phyloP scores from a whole-genome alignment of 92 coral and sea anemone species.

The Muricea muricata region DNA sequence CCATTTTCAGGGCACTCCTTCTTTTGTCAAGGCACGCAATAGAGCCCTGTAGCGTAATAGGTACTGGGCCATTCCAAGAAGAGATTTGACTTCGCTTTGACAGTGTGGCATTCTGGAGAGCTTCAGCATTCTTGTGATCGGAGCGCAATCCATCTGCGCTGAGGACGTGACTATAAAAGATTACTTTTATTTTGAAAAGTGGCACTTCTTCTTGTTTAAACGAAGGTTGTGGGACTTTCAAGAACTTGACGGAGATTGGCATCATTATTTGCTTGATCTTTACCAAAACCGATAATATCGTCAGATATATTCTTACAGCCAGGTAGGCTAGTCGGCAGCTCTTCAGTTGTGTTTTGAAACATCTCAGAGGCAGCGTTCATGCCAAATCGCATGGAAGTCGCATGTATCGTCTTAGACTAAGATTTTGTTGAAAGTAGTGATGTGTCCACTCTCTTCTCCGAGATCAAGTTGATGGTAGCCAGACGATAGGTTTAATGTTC shows the following conservation, averaged over 20 bases:
- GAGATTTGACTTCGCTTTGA: slow-evolving; percentile 17
- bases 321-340: slow-evolving; percentile 72
- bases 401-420: slow-evolving; percentile 65
- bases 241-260: slow-evolving; percentile 58
- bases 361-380: slow-evolving; percentile 76
- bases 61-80: slow-evolving; percentile 45
- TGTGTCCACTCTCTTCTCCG: slow-evolving; percentile 66
- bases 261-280: slow-evolving; percentile 60
- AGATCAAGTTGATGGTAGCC: slow-evolving; percentile 80
- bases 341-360: slow-evolving; percentile 72
- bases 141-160: slow-evolving; percentile 43
- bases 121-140: slow-evolving; percentile 46
- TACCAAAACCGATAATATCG: slow-evolving; percentile 71
- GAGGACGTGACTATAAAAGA: slow-evolving; percentile 56
- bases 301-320: slow-evolving; percentile 76
- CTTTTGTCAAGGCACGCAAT: slow-evolving; percentile 57
- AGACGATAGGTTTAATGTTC: slow-evolving; percentile 66
- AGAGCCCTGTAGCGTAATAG: slow-evolving; percentile 55
- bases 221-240: slow-evolving; percentile 62
- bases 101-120: slow-evolving; percentile 53
- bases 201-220: slow-evolving; percentile 66
- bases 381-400: slow-evolving; percentile 77
- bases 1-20: slow-evolving; percentile 71
- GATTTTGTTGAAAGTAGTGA: slow-evolving; percentile 72
- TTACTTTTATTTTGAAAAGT: slow-evolving; percentile 53